Base-by-base conservation (phyloP, 2,888 invertebrate species). In the Oconnorella tubifera region DNA sequence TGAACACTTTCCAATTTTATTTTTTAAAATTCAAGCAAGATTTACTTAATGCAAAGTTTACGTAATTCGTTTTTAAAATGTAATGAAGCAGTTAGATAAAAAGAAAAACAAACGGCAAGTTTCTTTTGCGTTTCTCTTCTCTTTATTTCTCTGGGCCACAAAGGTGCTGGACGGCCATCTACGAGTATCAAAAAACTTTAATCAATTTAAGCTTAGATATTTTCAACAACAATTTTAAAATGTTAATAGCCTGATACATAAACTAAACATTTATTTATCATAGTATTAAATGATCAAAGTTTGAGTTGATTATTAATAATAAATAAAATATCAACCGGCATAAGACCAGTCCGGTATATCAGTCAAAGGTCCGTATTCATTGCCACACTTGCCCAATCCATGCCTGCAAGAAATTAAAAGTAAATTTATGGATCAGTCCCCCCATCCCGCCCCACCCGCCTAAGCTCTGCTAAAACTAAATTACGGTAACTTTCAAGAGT, bases 311-410 rank as follows among this genome's bases (percentile, higher is more conserved):
- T n/a, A 53, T 27, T 3, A 14, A 25, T n/a, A 6, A 23, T 50
- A 51, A 6, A 53, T 29, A 10, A 51, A n/a, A 51, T 4, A 66
- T 33, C 53, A 28, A 69, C 70, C 70, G 62, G 66, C 66, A 64
- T 68, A 70, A 28, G 69, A 69, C 70, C 70, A 70, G 49, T 70
- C 70, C n/a, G 70, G 69, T 19, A 66, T 62, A 28, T 69, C 69
- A 33, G 57, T 56, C 31, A 70, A 33, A 3, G 69, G 68, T 23
- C 70, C 70, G 56, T 69, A 70, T 49, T 66, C 67, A 58, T 66
- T 68, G 6, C 66, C 69, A 60, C 32, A 62, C 27, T 40, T 31
- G 29, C 64, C 66, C 28, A 64, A n/a, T 10, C 70, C 70, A 33
- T 61, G 63, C 29, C 70, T 70, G 32, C 19, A 63, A 55, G 59